Percentiles rank a stretch among this genome's conserved stretches.
Conservation (phyloP, 2,888 invertebrate genomes). For the Amiota minor region DNA sequence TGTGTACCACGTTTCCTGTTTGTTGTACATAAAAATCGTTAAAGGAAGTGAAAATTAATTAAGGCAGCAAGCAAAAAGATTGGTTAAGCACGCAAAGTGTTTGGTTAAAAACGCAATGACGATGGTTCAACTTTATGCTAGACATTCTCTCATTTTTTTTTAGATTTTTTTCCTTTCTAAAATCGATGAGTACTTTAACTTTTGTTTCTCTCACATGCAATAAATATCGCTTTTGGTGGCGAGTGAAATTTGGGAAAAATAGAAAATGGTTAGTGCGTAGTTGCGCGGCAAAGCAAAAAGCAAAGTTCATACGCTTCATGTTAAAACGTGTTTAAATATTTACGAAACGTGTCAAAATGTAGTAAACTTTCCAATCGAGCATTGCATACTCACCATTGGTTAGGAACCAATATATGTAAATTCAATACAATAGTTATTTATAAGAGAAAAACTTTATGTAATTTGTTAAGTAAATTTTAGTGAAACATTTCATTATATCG, state of each 20-base stretch:
- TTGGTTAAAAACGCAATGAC: slow-evolving; percentile 4
- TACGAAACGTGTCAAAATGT: slow-evolving; percentile 72
- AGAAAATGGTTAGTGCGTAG: slow-evolving; percentile 44
- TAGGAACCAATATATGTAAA: too few species aligned
- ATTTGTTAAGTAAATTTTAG: too few species aligned
- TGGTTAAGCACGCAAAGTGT: slow-evolving; percentile 61
- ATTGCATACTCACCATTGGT: too few species aligned
- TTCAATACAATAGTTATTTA: too few species aligned
- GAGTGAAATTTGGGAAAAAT: slow-evolving; percentile 46
- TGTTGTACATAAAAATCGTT: slow-evolving; percentile 64
- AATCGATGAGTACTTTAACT: not conserved
- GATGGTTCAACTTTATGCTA: not conserved
- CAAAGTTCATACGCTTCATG: slow-evolving; percentile 54
- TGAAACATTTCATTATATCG: too few species aligned
- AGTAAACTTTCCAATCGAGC: too few species aligned
- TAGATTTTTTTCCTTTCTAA: too few species aligned
- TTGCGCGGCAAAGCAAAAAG: slow-evolving; percentile 16
- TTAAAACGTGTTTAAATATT: slow-evolving; percentile 72
- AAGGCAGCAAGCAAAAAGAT: slow-evolving; percentile 62
- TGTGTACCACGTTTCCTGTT: not conserved
- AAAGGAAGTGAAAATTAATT: slow-evolving; percentile 67
- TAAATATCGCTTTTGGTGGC: too few species aligned
- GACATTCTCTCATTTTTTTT: too few species aligned
- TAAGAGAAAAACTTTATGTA: too few species aligned
- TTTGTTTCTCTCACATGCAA: not conserved